A percentile compares a stretch with the other conserved stretches of the same genome.
Evolutionary conservation across 2,113 vertebrate genomes (phyloP).

Genomic region (Alouatta palliata): DNA sequence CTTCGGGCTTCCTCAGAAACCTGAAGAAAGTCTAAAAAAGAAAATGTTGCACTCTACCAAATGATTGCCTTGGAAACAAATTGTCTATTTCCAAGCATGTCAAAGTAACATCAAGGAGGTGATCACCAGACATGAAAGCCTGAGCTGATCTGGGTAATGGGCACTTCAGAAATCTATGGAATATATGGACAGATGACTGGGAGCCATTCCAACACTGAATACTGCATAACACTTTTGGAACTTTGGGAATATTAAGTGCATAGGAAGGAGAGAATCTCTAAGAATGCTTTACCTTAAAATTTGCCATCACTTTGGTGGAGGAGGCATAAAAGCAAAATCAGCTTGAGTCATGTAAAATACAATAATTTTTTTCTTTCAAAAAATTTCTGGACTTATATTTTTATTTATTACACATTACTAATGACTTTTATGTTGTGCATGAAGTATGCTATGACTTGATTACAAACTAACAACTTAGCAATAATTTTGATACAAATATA

Average conservation of each 20-base stretch:
- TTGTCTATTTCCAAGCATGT: neutral
- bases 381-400: neutral
- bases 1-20: neutral
- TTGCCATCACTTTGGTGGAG: neutral
- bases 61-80: neutral
- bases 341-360: neutral
- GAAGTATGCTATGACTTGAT: neutral
- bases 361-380: neutral
- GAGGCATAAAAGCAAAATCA: neutral
- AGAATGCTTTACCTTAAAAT: neutral
- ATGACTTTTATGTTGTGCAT: neutral
- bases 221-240: neutral
- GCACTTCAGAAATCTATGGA: neutral
- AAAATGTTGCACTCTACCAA: no score
- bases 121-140: neutral
- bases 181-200: neutral
- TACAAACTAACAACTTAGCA: neutral
- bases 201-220: accelerated
- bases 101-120: neutral
- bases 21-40: neutral
- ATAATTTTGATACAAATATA: neutral
- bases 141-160: neutral
- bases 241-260: neutral
- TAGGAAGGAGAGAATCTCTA: neutral
- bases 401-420: neutral